A percentile compares a stretch with the other conserved stretches of the same genome.
Evolutionary conservation across 2,797 vertebrate species (phyloP).

Genomic region (Myripristis murdjan): DNA sequence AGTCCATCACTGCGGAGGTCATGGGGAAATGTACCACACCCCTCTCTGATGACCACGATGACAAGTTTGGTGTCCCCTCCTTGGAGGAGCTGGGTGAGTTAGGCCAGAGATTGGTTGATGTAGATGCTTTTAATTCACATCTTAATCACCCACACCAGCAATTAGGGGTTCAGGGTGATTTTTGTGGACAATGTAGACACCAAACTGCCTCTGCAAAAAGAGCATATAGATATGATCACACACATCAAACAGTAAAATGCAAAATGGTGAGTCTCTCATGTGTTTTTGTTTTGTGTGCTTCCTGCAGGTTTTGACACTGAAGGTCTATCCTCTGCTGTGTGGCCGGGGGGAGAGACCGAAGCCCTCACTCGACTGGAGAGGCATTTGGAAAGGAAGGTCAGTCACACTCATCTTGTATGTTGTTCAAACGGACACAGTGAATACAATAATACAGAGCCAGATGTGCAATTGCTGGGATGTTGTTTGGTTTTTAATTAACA

Average conservation of each 20-base stretch:
- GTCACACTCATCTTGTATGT: not conserved
- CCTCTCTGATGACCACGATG: slow-evolving; percentile 94
- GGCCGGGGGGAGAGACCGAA: slow-evolving; percentile 98
- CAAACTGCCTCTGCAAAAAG: not conserved
- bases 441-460: too few relatives aligned
- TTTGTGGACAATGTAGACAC: not conserved
- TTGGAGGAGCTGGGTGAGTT: slow-evolving; percentile 95
- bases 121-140: not conserved
- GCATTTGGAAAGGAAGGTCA: slow-evolving; percentile 96
- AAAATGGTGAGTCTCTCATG: not conserved
- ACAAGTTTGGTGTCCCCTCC: slow-evolving; percentile 96
- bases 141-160: not conserved
- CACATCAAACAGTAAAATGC: not conserved
- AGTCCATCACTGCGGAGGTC: slow-evolving; percentile 91
- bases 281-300: not conserved
- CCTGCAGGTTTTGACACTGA: slow-evolving; percentile 95
- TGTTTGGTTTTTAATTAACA: too few relatives aligned
- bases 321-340: slow-evolving; percentile 93
- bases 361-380: slow-evolving; percentile 96
- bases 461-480: too few relatives aligned
- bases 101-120: too few relatives aligned
- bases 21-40: slow-evolving; percentile 93
- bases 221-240: not conserved
- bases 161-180: not conserved
- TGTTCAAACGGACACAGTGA: not conserved